Conservation (phyloP, 2,797 vertebrate genomes). For the Melanotaenia boesemani region DNA sequence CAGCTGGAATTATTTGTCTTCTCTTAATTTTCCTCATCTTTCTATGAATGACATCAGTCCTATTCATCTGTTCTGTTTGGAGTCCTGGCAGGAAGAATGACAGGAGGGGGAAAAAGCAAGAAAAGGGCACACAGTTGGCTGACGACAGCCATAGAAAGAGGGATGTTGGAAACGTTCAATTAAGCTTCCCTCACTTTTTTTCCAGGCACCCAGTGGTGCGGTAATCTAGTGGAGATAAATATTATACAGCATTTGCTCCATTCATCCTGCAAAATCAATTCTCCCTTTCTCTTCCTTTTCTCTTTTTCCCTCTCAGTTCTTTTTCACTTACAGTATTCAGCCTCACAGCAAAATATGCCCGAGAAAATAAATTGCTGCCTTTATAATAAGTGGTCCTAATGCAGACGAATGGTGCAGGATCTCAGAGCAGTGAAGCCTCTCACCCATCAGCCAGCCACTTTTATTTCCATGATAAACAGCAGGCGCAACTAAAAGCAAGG, state of each 20-base stretch:
- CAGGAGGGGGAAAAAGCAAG: constrained; percentile 7
- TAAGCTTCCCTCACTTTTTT: constrained; percentile 48
- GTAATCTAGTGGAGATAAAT: constrained; percentile 78
- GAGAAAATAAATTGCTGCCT: constrained; percentile 73
- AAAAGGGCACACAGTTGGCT: constrained; percentile 35
- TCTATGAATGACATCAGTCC: constrained; percentile 38
- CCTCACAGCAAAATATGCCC: constrained; percentile 38
- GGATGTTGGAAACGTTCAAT: constrained; percentile 73
- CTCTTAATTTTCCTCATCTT: constrained; percentile 40
- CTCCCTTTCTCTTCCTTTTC: constrained; percentile 46
- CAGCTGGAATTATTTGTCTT: constrained; percentile 37
- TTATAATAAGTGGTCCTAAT: constrained; percentile 79
- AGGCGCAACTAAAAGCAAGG: constrained; percentile 30
- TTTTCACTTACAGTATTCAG: constrained; percentile 50
- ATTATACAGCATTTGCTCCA: constrained; percentile 75
- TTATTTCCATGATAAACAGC: constrained; percentile 67
- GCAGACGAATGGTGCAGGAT: constrained; percentile 76
- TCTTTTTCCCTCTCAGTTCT: constrained; percentile 40
- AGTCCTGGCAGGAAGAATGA: constrained; percentile 27
- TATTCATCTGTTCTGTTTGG: constrained; percentile 42
- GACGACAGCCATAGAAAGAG: constrained; percentile 49
- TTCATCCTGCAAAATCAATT: constrained; percentile 77
- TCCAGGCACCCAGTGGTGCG: constrained; percentile 39
- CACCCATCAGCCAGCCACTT: constrained; percentile 50
- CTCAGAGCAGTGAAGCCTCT: constrained; percentile 61